Percentiles rank a stretch among this genome's conserved stretches.
These are phyloP conservation scores for Lytechinus variegatus DNA, from an alignment of 35 echinoderm and acorn worm species.

Conservation along the genomic window DNA sequence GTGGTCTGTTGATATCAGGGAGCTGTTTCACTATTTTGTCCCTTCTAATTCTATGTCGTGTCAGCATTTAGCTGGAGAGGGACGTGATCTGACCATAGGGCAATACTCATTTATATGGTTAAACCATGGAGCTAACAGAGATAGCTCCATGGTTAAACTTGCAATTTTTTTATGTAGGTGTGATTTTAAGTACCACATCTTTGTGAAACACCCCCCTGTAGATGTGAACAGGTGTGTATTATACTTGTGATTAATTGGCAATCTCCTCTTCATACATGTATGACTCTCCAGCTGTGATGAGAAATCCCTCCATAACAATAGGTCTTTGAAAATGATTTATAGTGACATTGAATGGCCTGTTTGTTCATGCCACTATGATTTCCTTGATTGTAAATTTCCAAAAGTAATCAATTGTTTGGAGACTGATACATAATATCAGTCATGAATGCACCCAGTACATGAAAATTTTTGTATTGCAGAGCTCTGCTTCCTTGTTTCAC, in stretches of 20 bases:
- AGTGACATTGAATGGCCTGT: not conserved
- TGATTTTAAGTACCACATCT: no score
- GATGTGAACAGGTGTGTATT: not conserved
- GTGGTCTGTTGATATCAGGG: no score
- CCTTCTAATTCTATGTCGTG: no score
- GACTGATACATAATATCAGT: not conserved
- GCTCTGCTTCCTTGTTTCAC: not conserved
- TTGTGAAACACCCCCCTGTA: not conserved
- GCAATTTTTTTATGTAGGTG: no score
- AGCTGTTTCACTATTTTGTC: no score
- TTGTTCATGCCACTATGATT: not conserved
- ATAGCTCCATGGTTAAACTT: no score
- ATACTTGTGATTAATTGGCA: not conserved
- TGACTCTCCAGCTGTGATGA: not conserved
- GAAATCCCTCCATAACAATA: not conserved
- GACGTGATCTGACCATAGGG: no score
- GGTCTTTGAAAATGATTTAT: conserved; percentile 3
- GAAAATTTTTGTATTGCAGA: not conserved
- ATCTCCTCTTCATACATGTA: not conserved
- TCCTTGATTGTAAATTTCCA: not conserved
- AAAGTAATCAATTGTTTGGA: not conserved
- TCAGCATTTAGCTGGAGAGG: no score
- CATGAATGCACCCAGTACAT: not conserved
- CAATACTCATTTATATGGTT: no score
- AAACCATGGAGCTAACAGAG: no score